Evolutionary conservation across 2,797 vertebrate genomes (phyloP), one percentile per base, ranked within the genome.

Genomic region (Eutrigla gurnardus): DNA sequence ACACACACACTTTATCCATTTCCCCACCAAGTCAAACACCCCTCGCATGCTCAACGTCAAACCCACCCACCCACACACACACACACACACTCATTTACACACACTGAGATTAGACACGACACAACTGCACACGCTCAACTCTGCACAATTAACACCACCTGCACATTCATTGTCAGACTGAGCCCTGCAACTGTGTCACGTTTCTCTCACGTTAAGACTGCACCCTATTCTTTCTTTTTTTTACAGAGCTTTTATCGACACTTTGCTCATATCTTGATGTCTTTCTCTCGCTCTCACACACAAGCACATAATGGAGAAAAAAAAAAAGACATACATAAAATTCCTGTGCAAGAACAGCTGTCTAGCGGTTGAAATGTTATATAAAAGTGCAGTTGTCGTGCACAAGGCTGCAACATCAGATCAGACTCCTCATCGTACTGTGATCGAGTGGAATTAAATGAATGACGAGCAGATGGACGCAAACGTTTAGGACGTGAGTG

Each of bases 71-170:
- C 9, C 70, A 65, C 80, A 60, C 60, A 52, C 53, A 37, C 54
- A 73, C 78, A 73, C 75, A 53, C 50, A 13, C n/a, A 25, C 9
- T 10, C 63, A 70, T 36, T 55, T 37, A 80, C 78, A 75, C 73
- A 89, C 61, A 59, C 46, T 53, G 61, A 89, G 77, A 87, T 87
- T 79, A 84, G 65, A 79, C 81, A 55, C 18, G 62, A n/a, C n/a
- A n/a, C n/a, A n/a, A n/a, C 36, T 58, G 52, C 75, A 53, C 78
- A 81, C 80, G 65, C 74, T 82, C 55, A 77, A 80, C 84, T 86
- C 59, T 2, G 67, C 82, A 88, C 85, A 93, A 91, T 92, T 90
- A 92, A 80, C 89, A 90, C 85, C 85, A 84, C 91, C 86, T 90
- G 84, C 88, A 88, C 73, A 88, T 81, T 88, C 85, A 86, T 77